These are phyloP conservation scores for Orchestia grillus DNA, from an alignment of 1,140 invertebrate genomes.

Conservation along the genomic window DNA sequence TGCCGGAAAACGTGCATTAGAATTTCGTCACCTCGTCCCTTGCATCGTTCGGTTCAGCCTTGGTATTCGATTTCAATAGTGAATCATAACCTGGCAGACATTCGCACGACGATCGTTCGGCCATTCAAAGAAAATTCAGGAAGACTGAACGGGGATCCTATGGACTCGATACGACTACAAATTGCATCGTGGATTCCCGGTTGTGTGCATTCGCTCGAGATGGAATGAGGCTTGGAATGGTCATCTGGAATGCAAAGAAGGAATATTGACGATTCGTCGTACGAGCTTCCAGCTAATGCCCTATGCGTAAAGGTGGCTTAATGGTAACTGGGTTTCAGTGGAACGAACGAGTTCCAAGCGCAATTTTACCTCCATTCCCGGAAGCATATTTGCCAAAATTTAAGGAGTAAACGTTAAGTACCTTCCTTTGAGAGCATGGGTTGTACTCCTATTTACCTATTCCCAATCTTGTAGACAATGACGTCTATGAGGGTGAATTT, in stretches of 20 bases:
- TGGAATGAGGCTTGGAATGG: not conserved
- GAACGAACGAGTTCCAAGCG: not conserved
- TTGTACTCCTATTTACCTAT: too few relatives aligned
- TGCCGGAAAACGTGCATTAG: not conserved
- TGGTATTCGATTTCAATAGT: constrained; percentile 1
- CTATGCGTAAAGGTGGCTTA: not conserved
- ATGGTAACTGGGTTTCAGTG: constrained; percentile 8
- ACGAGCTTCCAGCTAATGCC: not conserved
- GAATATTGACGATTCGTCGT: not conserved
- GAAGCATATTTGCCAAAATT: not conserved
- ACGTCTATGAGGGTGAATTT: too few relatives aligned
- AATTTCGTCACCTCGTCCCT: not conserved
- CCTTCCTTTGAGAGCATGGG: too few relatives aligned
- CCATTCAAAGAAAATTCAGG: constrained; percentile 7
- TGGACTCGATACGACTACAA: constrained; percentile 25
- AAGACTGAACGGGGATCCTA: not conserved
- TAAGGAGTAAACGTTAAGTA: not conserved
- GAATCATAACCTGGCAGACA: constrained; percentile 17
- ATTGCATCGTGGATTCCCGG: constrained; percentile 24
- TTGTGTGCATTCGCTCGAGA: not conserved
- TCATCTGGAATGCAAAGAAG: not conserved
- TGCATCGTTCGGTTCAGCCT: not conserved
- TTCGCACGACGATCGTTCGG: not conserved
- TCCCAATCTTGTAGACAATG: too few relatives aligned
- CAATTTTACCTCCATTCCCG: not conserved